Evolutionary conservation across 1,140 invertebrate species (phyloP).

Genomic region (Oryctes rhinoceros): DNA sequence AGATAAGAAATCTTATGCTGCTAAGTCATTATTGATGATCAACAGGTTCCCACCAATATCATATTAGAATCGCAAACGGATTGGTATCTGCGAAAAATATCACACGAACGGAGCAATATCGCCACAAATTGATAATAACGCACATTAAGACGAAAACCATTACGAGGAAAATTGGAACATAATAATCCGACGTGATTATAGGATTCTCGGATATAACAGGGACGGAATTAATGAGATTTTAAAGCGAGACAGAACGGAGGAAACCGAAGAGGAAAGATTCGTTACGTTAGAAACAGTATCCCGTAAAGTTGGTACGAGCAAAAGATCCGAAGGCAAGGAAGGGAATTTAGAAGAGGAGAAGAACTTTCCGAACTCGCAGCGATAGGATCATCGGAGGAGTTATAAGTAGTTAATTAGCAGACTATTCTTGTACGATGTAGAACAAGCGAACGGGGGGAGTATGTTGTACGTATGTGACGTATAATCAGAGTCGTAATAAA

Average conservation of each 20-base stretch:
- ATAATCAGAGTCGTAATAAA: slow-evolving; percentile 33
- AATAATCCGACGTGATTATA: slow-evolving; percentile 28
- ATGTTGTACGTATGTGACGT: slow-evolving; percentile 16
- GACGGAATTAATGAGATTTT: slow-evolving; percentile 32
- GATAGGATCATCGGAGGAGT: slow-evolving; percentile 7
- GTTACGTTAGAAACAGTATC: not conserved
- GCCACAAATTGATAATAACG: slow-evolving; percentile 21
- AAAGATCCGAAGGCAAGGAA: not conserved
- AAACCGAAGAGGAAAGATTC: not conserved
- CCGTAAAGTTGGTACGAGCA: too few species aligned
- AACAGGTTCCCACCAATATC: not conserved
- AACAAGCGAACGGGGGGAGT: not conserved
- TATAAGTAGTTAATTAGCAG: slow-evolving; percentile 29
- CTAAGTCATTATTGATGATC: not conserved
- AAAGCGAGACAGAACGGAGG: not conserved
- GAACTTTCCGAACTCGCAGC: slow-evolving; percentile 7
- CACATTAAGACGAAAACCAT: slow-evolving; percentile 4
- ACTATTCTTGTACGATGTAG: not conserved
- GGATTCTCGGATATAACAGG: slow-evolving; percentile 25
- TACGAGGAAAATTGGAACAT: slow-evolving; percentile 28
- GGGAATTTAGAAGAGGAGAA: not conserved
- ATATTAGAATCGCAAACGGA: not conserved
- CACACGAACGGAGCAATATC: not conserved
- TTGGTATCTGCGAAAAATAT: not conserved
- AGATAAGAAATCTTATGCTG: too few species aligned